These are phyloP conservation scores for Catostomus latipinnis DNA, from an alignment of 2,797 vertebrate genomes.

Conservation along the genomic window DNA sequence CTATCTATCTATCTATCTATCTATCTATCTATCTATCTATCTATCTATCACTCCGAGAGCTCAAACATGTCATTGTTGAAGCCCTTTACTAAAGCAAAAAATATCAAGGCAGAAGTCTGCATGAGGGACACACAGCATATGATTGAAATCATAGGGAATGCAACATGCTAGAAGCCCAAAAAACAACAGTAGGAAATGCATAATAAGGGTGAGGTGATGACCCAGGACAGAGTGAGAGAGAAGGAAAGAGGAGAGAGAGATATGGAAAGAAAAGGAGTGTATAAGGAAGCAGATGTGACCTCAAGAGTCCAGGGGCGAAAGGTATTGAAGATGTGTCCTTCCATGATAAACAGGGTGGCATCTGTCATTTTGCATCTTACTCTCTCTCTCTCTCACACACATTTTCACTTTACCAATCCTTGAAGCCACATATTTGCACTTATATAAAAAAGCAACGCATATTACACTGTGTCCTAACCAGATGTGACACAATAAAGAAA, in stretches of 20 bases:
- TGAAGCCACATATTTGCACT: conserved; percentile 12
- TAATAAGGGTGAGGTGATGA: not conserved
- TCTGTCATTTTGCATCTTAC: conserved; percentile 74
- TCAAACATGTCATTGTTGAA: too few species aligned
- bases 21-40: too few species aligned
- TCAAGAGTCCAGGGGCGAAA: conserved; percentile 51
- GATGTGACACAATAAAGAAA: too few species aligned
- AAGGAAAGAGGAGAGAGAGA: conserved; percentile 9
- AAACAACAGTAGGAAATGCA: conserved; percentile 20
- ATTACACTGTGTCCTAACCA: too few species aligned
- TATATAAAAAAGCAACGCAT: not conserved
- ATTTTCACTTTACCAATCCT: conserved; percentile 46
- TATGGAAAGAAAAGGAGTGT: not conserved
- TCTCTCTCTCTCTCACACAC: not conserved
- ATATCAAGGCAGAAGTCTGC: not conserved
- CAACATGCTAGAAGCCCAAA: conserved; percentile 53
- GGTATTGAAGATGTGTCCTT: conserved; percentile 61
- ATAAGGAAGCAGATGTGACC: conserved; percentile 27
- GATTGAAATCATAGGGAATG: conserved; percentile 36
- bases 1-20: too few species aligned
- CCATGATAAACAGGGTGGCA: conserved; percentile 72
- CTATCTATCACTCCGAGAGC: not conserved
- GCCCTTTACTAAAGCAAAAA: not conserved
- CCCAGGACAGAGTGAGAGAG: conserved; percentile 29
- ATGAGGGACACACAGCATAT: conserved; percentile 2